Conservation (phyloP, 1,140 invertebrate species). For the Panagrolaimus sp. region DNA sequence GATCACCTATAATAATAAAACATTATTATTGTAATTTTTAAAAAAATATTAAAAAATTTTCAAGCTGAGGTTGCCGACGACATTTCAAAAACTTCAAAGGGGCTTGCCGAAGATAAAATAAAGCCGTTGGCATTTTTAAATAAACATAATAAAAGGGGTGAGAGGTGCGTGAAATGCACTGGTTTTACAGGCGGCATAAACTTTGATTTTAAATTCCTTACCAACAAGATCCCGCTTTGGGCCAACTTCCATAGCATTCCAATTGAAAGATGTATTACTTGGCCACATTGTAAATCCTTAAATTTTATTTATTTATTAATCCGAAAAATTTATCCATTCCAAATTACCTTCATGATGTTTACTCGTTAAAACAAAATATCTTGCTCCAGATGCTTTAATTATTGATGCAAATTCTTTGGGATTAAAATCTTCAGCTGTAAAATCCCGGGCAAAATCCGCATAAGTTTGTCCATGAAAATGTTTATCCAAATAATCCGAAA, state of each 20-base stretch:
- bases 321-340: no score
- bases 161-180: no score
- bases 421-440: constrained; percentile 51
- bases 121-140: no score
- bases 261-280: constrained; percentile 76
- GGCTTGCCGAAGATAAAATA: no score
- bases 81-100: no score
- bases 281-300: constrained; percentile 79
- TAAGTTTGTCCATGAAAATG: constrained; percentile 69
- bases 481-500: constrained; percentile 66
- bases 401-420: constrained; percentile 45
- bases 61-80: no score
- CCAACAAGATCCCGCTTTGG: constrained; percentile 75
- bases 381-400: constrained; percentile 49
- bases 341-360: constrained; percentile 80
- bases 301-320: no score
- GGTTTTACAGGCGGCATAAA: no score
- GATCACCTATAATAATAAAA: no score
- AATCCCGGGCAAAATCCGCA: constrained; percentile 71
- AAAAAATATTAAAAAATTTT: no score
- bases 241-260: constrained; percentile 81
- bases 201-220: constrained; percentile 42
- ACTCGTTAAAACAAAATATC: constrained; percentile 78
- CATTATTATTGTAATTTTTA: no score
- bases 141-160: no score